These are phyloP conservation scores for Ferdinandea cuprea DNA, from an alignment of 2,888 invertebrate genomes.

Conservation along the genomic window DNA sequence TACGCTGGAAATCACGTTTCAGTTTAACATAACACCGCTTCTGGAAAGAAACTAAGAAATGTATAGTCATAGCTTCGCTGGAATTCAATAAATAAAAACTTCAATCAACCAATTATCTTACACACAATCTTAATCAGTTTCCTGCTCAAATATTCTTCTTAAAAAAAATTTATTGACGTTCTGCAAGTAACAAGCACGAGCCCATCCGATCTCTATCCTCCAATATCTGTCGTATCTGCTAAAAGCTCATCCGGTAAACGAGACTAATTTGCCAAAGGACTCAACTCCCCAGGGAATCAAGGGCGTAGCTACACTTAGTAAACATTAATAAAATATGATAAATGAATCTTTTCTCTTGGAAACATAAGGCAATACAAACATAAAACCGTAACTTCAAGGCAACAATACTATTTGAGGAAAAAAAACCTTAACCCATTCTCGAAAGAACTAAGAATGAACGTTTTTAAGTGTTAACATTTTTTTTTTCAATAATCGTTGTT, in stretches of 20 bases:
- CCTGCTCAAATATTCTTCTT: slow-evolving; percentile 13
- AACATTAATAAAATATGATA: slow-evolving; percentile 65
- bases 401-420: neutral
- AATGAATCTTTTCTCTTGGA: slow-evolving; percentile 36
- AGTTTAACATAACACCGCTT: too few species aligned
- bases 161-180: neutral
- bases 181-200: neutral
- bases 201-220: neutral
- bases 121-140: slow-evolving; percentile 15
- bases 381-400: neutral
- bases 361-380: slow-evolving; percentile 11
- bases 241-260: neutral
- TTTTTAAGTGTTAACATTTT: slow-evolving; percentile 17
- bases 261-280: slow-evolving; percentile 47
- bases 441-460: slow-evolving; percentile 33
- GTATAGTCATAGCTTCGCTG: too few species aligned
- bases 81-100: too few species aligned
- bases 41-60: too few species aligned
- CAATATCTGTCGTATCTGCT: slow-evolving; percentile 9
- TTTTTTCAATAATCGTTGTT: slow-evolving; percentile 36
- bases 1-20: too few species aligned
- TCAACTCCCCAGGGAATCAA: neutral
- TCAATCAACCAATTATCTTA: too few species aligned
- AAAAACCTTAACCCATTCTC: neutral
- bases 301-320: slow-evolving; percentile 30